phyloP scores from a whole-genome alignment of 1,140 invertebrate genomes.

The Drosophila takahashii region DNA sequence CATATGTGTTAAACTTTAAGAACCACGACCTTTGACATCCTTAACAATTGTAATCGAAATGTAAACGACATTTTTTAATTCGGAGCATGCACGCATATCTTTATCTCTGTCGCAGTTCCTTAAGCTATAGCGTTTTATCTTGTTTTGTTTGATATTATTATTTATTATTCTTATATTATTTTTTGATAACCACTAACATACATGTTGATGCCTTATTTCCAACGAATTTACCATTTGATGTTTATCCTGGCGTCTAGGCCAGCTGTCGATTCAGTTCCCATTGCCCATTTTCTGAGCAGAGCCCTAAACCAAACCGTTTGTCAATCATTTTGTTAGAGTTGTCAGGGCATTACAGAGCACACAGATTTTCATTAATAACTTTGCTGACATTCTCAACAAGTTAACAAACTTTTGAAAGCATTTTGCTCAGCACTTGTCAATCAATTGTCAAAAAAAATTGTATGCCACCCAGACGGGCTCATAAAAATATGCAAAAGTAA shows the following conservation, averaged over 20 bases:
- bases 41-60: too few relatives aligned
- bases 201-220: too few relatives aligned
- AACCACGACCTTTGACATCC: too few relatives aligned
- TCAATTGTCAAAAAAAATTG: constrained; percentile 51
- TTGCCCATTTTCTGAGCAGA: neutral
- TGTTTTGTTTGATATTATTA: too few relatives aligned
- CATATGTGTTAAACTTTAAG: too few relatives aligned
- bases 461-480: neutral
- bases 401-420: constrained; percentile 33
- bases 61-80: too few relatives aligned
- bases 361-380: constrained; percentile 64
- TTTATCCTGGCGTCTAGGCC: constrained; percentile 32
- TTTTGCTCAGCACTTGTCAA: constrained; percentile 47
- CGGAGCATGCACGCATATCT: too few relatives aligned
- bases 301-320: constrained; percentile 17
- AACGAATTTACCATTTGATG: constrained; percentile 6
- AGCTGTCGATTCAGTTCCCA: constrained; percentile 45
- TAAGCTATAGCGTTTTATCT: too few relatives aligned
- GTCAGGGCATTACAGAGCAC: constrained; percentile 41
- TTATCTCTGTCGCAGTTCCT: too few relatives aligned
- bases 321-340: constrained; percentile 25
- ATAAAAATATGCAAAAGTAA: constrained; percentile 37
- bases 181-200: too few relatives aligned
- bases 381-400: constrained; percentile 42
- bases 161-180: too few relatives aligned